Percentiles rank a stretch among this genome's conserved stretches.
These are phyloP conservation scores for Thaumetopoea pityocampa DNA, from an alignment of 1,140 invertebrate species.

Conservation along the genomic window DNA sequence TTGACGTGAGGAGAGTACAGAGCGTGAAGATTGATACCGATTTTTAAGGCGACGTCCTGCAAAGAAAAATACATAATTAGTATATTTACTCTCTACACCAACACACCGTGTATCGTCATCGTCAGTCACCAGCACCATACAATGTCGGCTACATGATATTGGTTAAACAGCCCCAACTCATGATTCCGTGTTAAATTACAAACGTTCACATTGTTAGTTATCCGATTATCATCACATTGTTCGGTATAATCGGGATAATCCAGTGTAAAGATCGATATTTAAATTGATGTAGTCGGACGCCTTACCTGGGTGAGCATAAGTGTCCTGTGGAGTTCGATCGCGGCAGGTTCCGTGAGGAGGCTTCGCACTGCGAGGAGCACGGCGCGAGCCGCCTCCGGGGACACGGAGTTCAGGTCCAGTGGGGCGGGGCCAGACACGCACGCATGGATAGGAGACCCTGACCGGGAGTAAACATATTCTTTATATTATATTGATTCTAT, in stretches of 20 bases:
- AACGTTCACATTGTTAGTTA: no score
- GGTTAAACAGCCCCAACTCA: no score
- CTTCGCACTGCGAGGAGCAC: conserved; percentile 38
- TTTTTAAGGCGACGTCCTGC: conserved; percentile 54
- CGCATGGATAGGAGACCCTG: conserved; percentile 83
- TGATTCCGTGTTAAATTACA: no score
- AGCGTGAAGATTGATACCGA: conserved; percentile 52
- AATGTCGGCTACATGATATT: no score
- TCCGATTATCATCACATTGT: no score
- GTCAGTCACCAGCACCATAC: no score
- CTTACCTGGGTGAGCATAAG: conserved; percentile 59
- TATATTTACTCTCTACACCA: no score
- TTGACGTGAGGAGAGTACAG: conserved; percentile 43
- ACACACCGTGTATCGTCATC: no score
- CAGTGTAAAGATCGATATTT: no score
- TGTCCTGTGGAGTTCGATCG: conserved; percentile 25
- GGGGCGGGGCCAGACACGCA: conserved; percentile 32
- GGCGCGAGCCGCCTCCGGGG: conserved; percentile 35
- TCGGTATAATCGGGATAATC: no score
- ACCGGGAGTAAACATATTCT: conserved; percentile 14
- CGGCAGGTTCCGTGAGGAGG: conserved; percentile 11
- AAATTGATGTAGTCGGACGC: not conserved
- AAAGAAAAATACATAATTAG: conserved; percentile 17
- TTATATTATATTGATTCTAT: no score
- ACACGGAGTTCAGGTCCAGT: conserved; percentile 39